Base-by-base conservation (phyloP, 2,113 vertebrate genomes). In the Xenopus laevis region DNA sequence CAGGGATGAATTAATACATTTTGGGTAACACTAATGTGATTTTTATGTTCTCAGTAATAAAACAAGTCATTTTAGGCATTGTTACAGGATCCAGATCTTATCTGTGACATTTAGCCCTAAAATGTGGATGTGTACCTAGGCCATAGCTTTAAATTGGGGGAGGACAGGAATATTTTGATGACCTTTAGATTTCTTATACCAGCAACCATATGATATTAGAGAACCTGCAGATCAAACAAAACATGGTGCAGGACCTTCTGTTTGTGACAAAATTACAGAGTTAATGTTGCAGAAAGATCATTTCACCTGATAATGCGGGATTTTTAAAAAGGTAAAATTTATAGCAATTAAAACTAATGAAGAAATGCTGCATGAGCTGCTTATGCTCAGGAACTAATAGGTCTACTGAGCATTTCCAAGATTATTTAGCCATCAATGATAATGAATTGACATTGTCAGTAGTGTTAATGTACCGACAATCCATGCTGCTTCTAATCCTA, bases 321-420 rank as follows among this genome's bases (percentile, higher is more conserved):
- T 90, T 90, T 90, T 89, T 84, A 86, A 88, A 90, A 91, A 91
- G 86, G 86, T 87, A 89, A 89, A 91, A 91, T 91, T 89, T 89
- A 90, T 86, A 87, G 88, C 87, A 89, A 91, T 91, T 92, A 90
- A 89, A 91, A 81, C 89, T 91, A 89, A 92, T 91, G 90, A 91
- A 92, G 91, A 91, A 92, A 90, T 88, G 87, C 89, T 86, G 89
- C 87, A 85, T 85, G 87, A 87, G 84, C 91, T 90, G 88, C 87
- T 91, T 89, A 89, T 89, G 84, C 86, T 85, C 88, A 83, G 89
- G 90, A 91, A 91, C 90, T 90, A 91, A 91, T 88, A 89, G 89
- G 89, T 86, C 92, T 89, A 87, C 85, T 81, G 91, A 91, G 91
- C 89, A 87, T 89, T 87, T 85, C 83, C 79, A 80, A 85, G 86